Percentiles rank a stretch among this genome's conserved stretches.
Evolutionary conservation across 2,797 vertebrate species (phyloP).

Genomic region (Apodemus agrarius): DNA sequence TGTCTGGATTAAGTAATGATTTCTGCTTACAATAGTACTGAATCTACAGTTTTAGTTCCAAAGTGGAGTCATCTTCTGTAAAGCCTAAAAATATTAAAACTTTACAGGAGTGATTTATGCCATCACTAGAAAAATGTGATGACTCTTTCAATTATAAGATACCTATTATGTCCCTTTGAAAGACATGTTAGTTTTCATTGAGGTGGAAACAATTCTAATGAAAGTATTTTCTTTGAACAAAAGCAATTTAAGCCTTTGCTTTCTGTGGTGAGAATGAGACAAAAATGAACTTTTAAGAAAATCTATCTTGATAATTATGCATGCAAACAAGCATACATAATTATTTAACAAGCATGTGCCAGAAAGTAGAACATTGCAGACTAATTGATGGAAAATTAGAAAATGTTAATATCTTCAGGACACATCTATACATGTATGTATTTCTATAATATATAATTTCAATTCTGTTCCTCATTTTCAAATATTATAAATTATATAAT

Average conservation of each 20-base stretch:
- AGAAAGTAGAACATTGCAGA: constrained; percentile 55
- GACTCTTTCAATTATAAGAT: constrained; percentile 41
- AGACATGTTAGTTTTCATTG: constrained; percentile 47
- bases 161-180: constrained; percentile 27
- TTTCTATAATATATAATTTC: constrained; percentile 51
- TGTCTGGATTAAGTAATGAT: constrained; percentile 42
- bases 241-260: constrained; percentile 19
- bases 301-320: constrained; percentile 61
- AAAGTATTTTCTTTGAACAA: constrained; percentile 56
- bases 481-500: not conserved
- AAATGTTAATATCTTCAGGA: constrained; percentile 31
- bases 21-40: constrained; percentile 40
- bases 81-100: constrained; percentile 58
- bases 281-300: constrained; percentile 45
- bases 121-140: constrained; percentile 26
- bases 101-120: constrained; percentile 36
- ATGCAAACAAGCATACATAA: constrained; percentile 56
- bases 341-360: constrained; percentile 55
- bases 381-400: constrained; percentile 5
- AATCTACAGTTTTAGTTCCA: constrained; percentile 49
- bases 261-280: constrained; percentile 44
- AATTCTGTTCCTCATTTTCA: constrained; percentile 20
- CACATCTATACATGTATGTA: not conserved
- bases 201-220: constrained; percentile 50
- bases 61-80: not conserved